Evolutionary conservation across 1,140 invertebrate genomes (phyloP).

Genomic region (Tetramorium parvispinum): DNA sequence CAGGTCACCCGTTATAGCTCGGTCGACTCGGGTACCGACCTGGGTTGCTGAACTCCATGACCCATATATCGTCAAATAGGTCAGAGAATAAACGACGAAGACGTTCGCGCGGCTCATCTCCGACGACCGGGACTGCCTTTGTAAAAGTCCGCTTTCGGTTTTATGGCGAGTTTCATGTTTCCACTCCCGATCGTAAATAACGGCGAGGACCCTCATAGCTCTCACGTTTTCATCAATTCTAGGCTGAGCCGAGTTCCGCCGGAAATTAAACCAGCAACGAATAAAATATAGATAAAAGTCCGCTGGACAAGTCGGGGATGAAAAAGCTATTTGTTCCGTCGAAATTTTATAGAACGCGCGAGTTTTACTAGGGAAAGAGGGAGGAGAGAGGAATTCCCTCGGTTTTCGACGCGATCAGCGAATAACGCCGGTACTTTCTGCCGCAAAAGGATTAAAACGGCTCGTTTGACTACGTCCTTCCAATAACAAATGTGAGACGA

Average conservation of each 20-base stretch:
- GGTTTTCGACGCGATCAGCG: not conserved
- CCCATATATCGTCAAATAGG: conserved; percentile 78
- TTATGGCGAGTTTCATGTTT: conserved; percentile 8
- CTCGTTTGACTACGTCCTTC: not conserved
- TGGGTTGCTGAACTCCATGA: conserved; percentile 78
- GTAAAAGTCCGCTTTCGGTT: not conserved
- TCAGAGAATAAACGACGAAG: conserved; percentile 74
- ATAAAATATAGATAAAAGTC: conserved; percentile 20
- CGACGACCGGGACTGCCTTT: not conserved
- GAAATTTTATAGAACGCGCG: not conserved
- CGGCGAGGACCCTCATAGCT: not conserved
- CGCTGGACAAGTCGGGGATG: not conserved
- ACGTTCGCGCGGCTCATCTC: conserved; percentile 45
- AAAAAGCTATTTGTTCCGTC: not conserved
- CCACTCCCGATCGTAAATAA: not conserved
- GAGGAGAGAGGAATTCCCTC: not conserved
- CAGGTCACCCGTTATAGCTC: conserved; percentile 65
- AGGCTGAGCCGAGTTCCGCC: not conserved
- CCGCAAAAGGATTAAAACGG: not conserved
- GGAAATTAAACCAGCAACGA: not conserved
- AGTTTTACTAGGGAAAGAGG: not conserved
- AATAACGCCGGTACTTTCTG: not conserved
- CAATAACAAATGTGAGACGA: conserved; percentile 1
- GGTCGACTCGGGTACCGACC: conserved; percentile 51
- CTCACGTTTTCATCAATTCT: not conserved